These are phyloP conservation scores for Neostethus bicornis DNA, from an alignment of 2,797 vertebrate species.

Conservation along the genomic window DNA sequence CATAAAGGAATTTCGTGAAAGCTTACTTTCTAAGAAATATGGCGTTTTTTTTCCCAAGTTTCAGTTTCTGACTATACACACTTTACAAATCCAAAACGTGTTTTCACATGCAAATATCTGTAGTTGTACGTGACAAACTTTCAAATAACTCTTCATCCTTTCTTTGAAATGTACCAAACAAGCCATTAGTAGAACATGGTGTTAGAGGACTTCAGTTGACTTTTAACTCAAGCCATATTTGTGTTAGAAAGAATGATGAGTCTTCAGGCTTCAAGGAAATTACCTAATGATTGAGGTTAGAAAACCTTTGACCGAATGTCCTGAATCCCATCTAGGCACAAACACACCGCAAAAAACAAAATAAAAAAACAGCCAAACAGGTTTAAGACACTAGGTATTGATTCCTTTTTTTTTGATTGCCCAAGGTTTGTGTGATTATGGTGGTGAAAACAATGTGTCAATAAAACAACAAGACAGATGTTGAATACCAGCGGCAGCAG, in stretches of 20 bases:
- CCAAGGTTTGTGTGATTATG: constrained; percentile 16
- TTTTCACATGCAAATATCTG: neutral
- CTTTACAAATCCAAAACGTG: neutral
- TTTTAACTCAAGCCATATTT: neutral
- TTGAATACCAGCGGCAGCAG: constrained; percentile 30
- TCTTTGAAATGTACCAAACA: neutral
- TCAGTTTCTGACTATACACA: neutral
- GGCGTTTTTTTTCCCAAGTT: no score
- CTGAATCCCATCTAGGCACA: no score
- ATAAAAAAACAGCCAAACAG: neutral
- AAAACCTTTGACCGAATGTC: no score
- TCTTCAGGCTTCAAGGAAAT: neutral
- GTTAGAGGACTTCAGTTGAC: neutral
- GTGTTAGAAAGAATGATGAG: neutral
- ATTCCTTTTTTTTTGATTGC: constrained; percentile 18
- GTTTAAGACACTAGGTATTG: constrained; percentile 10
- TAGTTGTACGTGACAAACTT: neutral
- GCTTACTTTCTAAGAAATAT: no score
- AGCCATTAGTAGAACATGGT: neutral
- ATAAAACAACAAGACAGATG: constrained; percentile 54
- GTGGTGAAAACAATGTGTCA: constrained; percentile 49
- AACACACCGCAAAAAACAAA: neutral
- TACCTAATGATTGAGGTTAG: neutral
- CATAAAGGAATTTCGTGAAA: no score
- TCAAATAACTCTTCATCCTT: neutral